Base-by-base conservation (phyloP, 2,797 vertebrate genomes). In the Gambusia yucatana region DNA sequence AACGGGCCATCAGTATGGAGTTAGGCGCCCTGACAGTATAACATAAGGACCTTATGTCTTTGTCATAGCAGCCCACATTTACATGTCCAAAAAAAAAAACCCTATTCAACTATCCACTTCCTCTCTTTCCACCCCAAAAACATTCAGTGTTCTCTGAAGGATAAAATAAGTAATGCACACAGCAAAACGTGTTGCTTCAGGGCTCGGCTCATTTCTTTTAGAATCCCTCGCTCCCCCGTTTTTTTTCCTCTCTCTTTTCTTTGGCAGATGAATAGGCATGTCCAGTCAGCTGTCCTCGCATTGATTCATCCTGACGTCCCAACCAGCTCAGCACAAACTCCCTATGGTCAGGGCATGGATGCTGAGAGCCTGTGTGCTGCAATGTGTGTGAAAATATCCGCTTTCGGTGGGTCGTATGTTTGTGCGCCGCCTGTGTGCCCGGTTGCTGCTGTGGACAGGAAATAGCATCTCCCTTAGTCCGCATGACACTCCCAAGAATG, bases 321-420 rank as follows among this genome's bases (percentile, higher is more conserved):
- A 88, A 96, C 96, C 93, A 96, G 95, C 96, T 96, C 96, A 96
- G 96, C 96, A 96, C 95, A 96, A 96, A 96, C 94, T 92, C 94
- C 94, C 96, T 94, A 94, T 93, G 94, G 95, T 92, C 93, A 92
- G 94, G 89, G 88, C 89, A 88, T 92, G 95, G 92, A 93, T 94
- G 93, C 92, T 94, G 92, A 84, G 89, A 91, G 94, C 91, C 85
- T 89, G 88, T 85, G 84, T 73, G 73, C 75, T 85, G 79, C 81
- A 76, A 72, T 79, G 59, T 77, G 82, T 85, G 87, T 84, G 83
- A 87, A 87, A 92, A 90, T 88, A 87, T 91, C 87, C 81, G 83
- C 82, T 83, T 83, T 84, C 39, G 3, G 77, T 80, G 81, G 81
- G 86, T 76, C 16, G 75, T 78, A 39, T 80, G 84, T 91, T 87